Evolutionary conservation across 1,140 invertebrate genomes (phyloP).

Genomic region (Heliconius hermathena): DNA sequence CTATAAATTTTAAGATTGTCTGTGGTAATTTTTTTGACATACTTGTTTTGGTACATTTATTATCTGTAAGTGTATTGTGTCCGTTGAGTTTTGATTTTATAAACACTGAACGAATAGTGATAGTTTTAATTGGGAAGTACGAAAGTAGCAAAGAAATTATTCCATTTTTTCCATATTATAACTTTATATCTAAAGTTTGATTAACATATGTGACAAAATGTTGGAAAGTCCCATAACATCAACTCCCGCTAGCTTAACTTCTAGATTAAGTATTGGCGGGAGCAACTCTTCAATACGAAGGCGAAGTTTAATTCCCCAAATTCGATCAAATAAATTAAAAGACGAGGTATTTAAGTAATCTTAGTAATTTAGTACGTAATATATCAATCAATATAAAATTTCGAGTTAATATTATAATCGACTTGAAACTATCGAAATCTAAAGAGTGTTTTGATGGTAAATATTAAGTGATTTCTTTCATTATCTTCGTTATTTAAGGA

Average conservation of each 20-base stretch:
- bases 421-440: neutral
- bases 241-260: constrained; percentile 44
- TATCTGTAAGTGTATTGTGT: constrained; percentile 22
- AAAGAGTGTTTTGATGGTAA: neutral
- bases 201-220: constrained; percentile 50
- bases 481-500: constrained; percentile 50
- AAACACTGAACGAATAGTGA: constrained; percentile 23
- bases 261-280: constrained; percentile 71
- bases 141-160: constrained; percentile 8
- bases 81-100: constrained; percentile 56
- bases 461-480: neutral
- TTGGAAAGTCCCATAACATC: constrained; percentile 65
- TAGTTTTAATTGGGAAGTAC: neutral
- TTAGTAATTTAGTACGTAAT: neutral
- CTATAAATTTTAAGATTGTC: neutral
- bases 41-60: neutral
- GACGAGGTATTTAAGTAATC: constrained; percentile 49
- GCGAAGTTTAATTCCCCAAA: constrained; percentile 66
- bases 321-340: constrained; percentile 45
- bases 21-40: neutral
- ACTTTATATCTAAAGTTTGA: constrained; percentile 16
- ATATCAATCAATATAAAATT: no score
- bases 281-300: constrained; percentile 58
- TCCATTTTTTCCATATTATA: neutral
- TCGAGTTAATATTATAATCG: neutral